Percentiles rank a stretch among this genome's conserved stretches.
These are phyloP conservation scores for Melinopterus prodromus DNA, from an alignment of 2,888 invertebrate genomes.

Conservation along the genomic window DNA sequence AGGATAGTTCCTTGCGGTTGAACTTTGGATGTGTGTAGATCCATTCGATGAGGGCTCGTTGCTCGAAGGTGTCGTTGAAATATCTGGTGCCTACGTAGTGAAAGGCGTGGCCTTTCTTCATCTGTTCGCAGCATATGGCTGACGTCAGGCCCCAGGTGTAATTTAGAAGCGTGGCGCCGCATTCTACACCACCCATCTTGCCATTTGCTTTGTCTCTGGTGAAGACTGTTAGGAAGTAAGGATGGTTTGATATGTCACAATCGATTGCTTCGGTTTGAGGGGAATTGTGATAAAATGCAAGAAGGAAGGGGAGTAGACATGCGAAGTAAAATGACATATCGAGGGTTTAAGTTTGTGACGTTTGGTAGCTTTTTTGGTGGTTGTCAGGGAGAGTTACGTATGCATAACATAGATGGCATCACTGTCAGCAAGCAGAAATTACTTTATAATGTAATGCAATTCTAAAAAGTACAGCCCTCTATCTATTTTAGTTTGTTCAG, in stretches of 20 bases:
- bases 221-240: background rate
- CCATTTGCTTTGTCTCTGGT: background rate
- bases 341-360: background rate
- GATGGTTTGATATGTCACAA: background rate
- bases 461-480: too few relatives aligned
- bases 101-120: background rate
- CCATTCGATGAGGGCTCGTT: background rate
- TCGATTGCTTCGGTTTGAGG: background rate
- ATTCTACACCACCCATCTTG: background rate
- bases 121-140: background rate
- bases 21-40: background rate
- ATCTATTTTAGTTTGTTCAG: too few relatives aligned
- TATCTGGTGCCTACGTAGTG: background rate
- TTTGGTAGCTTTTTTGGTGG: background rate
- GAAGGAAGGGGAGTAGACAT: background rate
- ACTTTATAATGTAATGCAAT: too few relatives aligned
- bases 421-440: background rate
- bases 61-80: background rate
- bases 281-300: background rate
- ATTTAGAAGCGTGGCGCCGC: background rate
- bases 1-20: background rate
- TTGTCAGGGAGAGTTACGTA: background rate
- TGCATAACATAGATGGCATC: background rate
- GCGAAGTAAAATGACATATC: background rate
- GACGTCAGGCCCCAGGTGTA: background rate